Percentiles rank a stretch among this genome's conserved stretches.
Evolutionary conservation across 1,140 invertebrate genomes (phyloP).

Genomic region (Philotrypesis tridentata): DNA sequence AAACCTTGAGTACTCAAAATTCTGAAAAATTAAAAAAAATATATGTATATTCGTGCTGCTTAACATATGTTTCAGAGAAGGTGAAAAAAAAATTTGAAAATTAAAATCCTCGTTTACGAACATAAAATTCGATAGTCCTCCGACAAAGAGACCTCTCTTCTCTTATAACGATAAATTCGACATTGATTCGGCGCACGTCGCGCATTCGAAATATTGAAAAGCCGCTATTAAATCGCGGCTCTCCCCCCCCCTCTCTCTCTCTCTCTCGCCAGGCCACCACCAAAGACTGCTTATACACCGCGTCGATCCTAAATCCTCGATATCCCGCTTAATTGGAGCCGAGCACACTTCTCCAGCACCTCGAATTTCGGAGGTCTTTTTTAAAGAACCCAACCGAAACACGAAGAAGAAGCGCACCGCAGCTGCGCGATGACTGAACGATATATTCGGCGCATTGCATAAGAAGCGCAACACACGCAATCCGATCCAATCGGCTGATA

Average conservation of each 20-base stretch:
- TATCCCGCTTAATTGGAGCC: slow-evolving; percentile 33
- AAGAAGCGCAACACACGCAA: slow-evolving; percentile 1
- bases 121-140: neutral
- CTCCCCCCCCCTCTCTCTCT: no score
- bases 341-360: neutral
- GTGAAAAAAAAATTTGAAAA: neutral
- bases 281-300: neutral
- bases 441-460: neutral
- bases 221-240: slow-evolving; percentile 32
- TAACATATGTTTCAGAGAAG: no score
- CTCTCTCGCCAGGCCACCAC: neutral
- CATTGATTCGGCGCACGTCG: neutral
- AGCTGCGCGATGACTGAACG: slow-evolving; percentile 44
- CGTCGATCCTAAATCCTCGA: slow-evolving; percentile 6
- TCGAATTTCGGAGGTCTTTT: slow-evolving; percentile 25
- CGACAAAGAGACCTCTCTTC: no score
- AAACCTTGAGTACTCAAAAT: no score
- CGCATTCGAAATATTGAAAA: slow-evolving; percentile 33
- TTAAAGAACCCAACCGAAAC: neutral
- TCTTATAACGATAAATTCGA: neutral
- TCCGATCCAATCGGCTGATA: slow-evolving; percentile 25
- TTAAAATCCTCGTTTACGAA: neutral
- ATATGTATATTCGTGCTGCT: no score
- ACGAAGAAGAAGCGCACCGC: slow-evolving; percentile 4
- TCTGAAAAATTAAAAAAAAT: no score